Evolutionary conservation across 92 coral and sea anemone genomes (phyloP).

Genomic region (Muricea muricata): DNA sequence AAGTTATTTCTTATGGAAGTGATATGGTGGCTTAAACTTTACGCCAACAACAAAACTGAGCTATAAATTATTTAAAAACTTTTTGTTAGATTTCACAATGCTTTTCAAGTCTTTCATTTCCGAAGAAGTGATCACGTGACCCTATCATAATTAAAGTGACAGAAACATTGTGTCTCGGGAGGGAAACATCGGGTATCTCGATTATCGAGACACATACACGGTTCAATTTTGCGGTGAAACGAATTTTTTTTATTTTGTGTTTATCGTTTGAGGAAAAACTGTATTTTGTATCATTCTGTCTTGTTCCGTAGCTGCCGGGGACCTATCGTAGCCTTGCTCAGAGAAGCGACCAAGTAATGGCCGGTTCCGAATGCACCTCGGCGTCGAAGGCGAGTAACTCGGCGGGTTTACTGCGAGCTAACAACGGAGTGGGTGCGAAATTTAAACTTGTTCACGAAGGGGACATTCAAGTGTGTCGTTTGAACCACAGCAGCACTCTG

Average conservation of each 20-base stretch:
- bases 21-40: no score
- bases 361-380: background rate
- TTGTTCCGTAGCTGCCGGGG: background rate
- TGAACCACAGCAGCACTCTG: constrained; percentile 94
- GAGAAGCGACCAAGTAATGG: background rate
- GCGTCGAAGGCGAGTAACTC: background rate
- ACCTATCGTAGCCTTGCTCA: constrained; percentile 6
- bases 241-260: background rate
- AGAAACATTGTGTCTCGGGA: background rate
- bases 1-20: no score
- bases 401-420: constrained; percentile 35
- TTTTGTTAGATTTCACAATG: no score
- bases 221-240: background rate
- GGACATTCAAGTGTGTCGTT: constrained; percentile 97
- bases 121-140: background rate
- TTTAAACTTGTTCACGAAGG: constrained; percentile 99
- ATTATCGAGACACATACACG: background rate
- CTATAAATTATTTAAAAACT: no score
- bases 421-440: constrained; percentile 91
- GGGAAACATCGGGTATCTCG: background rate
- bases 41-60: no score
- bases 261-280: background rate
- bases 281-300: background rate
- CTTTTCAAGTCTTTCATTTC: background rate
- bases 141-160: background rate